Conservation (phyloP, 2,797 vertebrate species). For the Eutrigla gurnardus region DNA sequence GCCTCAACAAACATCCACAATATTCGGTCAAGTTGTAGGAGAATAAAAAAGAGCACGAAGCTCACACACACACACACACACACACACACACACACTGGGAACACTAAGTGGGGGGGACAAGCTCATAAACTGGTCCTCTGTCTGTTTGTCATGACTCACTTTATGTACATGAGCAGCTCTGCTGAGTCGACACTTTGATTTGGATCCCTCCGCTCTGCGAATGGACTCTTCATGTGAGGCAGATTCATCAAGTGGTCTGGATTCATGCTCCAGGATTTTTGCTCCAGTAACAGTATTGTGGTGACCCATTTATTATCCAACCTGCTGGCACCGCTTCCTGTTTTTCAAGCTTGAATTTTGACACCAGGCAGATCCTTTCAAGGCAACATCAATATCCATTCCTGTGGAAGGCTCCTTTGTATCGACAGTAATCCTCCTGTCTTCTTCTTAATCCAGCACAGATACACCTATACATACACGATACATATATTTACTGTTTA, state of each 20-base stretch:
- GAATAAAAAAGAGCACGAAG: too few species aligned
- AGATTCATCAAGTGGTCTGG: slow-evolving; percentile 1
- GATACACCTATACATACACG: not conserved
- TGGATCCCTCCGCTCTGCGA: slow-evolving; percentile 27
- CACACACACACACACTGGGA: slow-evolving; percentile 11
- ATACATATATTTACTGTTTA: too few species aligned
- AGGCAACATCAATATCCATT: slow-evolving; percentile 30
- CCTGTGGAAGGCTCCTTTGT: slow-evolving; percentile 12
- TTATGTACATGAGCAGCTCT: slow-evolving; percentile 14
- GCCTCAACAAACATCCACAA: slow-evolving; percentile 16
- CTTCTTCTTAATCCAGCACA: not conserved
- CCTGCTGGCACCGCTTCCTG: slow-evolving; percentile 14
- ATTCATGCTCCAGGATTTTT: too few species aligned
- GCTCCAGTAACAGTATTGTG: slow-evolving; percentile 29
- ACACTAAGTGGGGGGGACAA: slow-evolving; percentile 46
- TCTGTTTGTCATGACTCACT: slow-evolving; percentile 38
- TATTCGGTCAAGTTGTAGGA: not conserved
- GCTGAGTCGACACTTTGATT: slow-evolving; percentile 62
- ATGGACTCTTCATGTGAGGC: slow-evolving; percentile 42
- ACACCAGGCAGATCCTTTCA: slow-evolving; percentile 14
- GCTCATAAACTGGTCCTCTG: slow-evolving; percentile 37
- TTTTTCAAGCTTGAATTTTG: slow-evolving; percentile 22
- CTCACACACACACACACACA: too few species aligned
- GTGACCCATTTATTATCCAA: slow-evolving; percentile 47
- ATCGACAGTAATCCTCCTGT: slow-evolving; percentile 8